Evolutionary conservation across 1,140 invertebrate species (phyloP).

Genomic region (Cataglyphis hispanica): DNA sequence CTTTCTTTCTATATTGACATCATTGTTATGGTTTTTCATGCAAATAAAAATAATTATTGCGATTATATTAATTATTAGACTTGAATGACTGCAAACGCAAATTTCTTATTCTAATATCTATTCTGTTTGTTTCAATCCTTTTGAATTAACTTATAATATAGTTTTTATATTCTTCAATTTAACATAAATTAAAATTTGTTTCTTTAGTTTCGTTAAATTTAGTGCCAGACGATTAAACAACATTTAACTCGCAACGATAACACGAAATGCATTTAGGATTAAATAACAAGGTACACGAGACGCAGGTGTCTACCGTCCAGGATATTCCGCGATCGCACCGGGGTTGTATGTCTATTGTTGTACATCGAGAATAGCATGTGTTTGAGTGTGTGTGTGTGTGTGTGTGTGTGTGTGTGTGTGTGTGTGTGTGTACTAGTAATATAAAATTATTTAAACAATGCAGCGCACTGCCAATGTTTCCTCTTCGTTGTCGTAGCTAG

Average conservation of each 20-base stretch:
- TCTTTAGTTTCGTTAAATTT: background rate
- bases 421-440: constrained; percentile 21
- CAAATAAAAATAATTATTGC: constrained; percentile 38
- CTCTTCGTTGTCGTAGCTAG: constrained; percentile 12
- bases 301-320: constrained; percentile 37
- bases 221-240: constrained; percentile 10
- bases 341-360: background rate
- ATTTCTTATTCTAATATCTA: constrained; percentile 1
- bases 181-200: constrained; percentile 13
- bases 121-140: background rate
- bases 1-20: background rate
- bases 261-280: constrained; percentile 34
- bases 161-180: background rate
- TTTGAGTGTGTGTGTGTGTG: too few relatives aligned
- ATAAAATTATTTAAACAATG: constrained; percentile 59
- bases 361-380: background rate
- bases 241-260: constrained; percentile 21
- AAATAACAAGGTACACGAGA: constrained; percentile 49
- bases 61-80: too few relatives aligned
- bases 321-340: constrained; percentile 11
- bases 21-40: background rate
- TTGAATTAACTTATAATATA: background rate
- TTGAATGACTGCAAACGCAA: background rate
- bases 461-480: constrained; percentile 23
- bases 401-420: background rate